These are phyloP conservation scores for Prosopocoilus inquinatus DNA, from an alignment of 2,888 invertebrate species.

Conservation along the genomic window DNA sequence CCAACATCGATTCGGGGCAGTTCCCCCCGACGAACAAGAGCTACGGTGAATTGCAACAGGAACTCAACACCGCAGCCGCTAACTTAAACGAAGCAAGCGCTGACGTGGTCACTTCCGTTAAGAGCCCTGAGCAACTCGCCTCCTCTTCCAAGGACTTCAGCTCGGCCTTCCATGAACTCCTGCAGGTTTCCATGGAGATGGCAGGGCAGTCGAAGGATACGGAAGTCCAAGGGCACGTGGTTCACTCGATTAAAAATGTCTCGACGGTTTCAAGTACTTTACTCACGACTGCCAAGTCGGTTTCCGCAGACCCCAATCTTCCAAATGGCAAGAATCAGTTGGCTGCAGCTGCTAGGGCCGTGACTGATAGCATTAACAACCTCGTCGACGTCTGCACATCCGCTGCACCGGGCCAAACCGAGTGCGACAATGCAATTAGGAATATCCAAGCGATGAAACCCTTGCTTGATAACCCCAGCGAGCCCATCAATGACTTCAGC, in stretches of 20 bases:
- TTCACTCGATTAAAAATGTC: constrained; percentile 82
- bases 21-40: constrained; percentile 73
- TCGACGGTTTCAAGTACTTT: constrained; percentile 84
- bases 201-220: constrained; percentile 77
- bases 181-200: constrained; percentile 78
- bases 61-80: constrained; percentile 81
- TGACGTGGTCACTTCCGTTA: constrained; percentile 76
- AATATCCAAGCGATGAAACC: constrained; percentile 85
- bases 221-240: constrained; percentile 76
- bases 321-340: constrained; percentile 90
- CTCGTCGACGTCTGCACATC: constrained; percentile 84
- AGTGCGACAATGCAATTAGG: constrained; percentile 93
- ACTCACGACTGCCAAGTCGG: constrained; percentile 82
- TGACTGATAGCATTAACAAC: constrained; percentile 90
- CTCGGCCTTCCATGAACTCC: constrained; percentile 71
- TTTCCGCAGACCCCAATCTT: constrained; percentile 84
- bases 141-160: constrained; percentile 76
- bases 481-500: constrained; percentile 83
- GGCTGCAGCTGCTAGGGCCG: constrained; percentile 82
- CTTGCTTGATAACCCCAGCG: constrained; percentile 79
- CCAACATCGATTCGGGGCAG: constrained; percentile 69
- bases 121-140: constrained; percentile 68
- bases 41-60: constrained; percentile 79
- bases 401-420: constrained; percentile 93
- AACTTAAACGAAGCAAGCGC: constrained; percentile 81